Evolutionary conservation across 37 sponge, comb jelly and placozoan species (phyloP).

Genomic region (Mnemiopsis leidyi): DNA sequence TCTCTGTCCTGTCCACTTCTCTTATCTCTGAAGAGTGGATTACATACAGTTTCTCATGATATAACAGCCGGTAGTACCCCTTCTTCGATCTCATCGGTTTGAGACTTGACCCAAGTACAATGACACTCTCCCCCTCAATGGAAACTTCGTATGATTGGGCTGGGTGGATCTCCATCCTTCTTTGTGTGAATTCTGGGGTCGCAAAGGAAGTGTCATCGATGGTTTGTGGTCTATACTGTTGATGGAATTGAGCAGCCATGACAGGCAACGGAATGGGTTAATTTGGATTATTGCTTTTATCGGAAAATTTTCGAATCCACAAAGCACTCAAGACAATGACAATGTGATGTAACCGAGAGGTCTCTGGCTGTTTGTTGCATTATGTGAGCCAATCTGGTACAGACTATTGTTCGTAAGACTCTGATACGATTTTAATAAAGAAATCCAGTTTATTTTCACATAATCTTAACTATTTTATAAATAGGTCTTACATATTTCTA

Average conservation of each 20-base stretch:
- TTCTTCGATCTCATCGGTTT: constrained; percentile 12
- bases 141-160: not conserved
- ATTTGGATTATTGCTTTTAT: not conserved
- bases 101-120: not conserved
- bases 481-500: not conserved
- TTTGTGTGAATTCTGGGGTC: not conserved
- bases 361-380: not conserved
- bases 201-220: not conserved
- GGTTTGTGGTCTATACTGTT: not conserved
- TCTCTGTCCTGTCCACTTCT: not conserved
- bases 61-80: constrained; percentile 1
- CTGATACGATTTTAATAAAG: not conserved
- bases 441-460: not conserved
- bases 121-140: not conserved
- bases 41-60: not conserved
- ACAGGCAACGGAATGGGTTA: not conserved
- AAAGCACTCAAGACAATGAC: not conserved
- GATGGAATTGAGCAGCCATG: not conserved
- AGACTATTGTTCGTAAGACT: not conserved
- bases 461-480: not conserved
- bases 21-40: constrained; percentile 1
- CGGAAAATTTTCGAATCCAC: not conserved
- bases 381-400: not conserved
- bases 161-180: not conserved
- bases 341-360: not conserved